Base-by-base conservation (phyloP, 2,113 vertebrate species). In the Origma solitaria region DNA sequence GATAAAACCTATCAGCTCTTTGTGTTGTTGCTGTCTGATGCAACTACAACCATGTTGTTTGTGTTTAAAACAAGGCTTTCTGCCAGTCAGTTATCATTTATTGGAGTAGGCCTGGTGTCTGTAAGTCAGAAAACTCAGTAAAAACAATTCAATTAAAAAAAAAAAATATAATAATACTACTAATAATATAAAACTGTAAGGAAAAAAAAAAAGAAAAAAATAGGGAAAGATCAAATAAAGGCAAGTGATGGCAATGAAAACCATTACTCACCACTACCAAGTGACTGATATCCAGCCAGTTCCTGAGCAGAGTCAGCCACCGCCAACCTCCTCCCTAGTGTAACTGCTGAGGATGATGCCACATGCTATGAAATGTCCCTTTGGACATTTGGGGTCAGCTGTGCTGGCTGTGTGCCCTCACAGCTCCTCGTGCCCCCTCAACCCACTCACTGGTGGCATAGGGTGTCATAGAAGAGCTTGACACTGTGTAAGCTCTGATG, bases 221-320 rank as follows among this genome's bases (percentile, higher is more conserved):
- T n/a, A n/a, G n/a, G 24, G 19, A 24, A 31, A 31, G 45, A 18
- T 4, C 8, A 5, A 69, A 18, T 31, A 69, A 62, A 77, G 28
- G 47, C 7, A 73, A 54, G 5, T 30, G 44, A 31, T 75, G 17
- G 6, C 40, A 54, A 17, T 12, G 12, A 66, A 61, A 73, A 44
- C 8, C 40, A 10, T 40, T 62, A 12, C 8, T 82, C 2, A 21
- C 25, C 31, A 68, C 14, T 23, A 56, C 3, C 16, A 33, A 17
- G 5, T 18, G 20, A 30, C 10, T 2, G 10, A 38, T 42, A 10
- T 9, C 3, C 7, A 40, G 6, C 2, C 27, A n/a, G 19, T 15
- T 13, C 3, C 11, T 0, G 0, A 65, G 22, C 6, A 53, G 23
- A 11, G 10, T 0, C 1, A 7, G 3, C 7, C 0, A 1, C 11